These are phyloP conservation scores for Scolopax bukidnonensis DNA, from an alignment of 2,797 vertebrate genomes.

Conservation along the genomic window DNA sequence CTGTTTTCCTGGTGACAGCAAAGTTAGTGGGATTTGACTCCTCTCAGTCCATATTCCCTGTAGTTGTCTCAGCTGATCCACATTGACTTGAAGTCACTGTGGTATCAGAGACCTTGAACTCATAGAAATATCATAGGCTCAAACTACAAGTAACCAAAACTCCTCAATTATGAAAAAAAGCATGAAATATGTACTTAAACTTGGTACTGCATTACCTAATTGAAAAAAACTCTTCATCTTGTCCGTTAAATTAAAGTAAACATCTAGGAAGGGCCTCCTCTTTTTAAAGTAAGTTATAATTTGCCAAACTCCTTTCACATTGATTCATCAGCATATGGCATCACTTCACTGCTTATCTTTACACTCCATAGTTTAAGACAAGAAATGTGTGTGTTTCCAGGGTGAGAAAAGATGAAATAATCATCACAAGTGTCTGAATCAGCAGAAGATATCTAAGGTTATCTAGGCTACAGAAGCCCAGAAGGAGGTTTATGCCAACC, in stretches of 20 bases:
- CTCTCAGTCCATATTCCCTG: too few species aligned
- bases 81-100: not conserved
- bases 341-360: not conserved
- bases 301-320: not conserved
- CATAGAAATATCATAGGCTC: not conserved
- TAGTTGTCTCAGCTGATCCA: too few species aligned
- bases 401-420: not conserved
- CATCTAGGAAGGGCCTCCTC: not conserved
- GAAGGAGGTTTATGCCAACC: not conserved
- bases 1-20: too few species aligned
- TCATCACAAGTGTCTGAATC: not conserved
- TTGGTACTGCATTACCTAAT: not conserved
- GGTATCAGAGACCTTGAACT: not conserved
- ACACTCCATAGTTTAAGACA: not conserved
- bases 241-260: not conserved
- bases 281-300: not conserved
- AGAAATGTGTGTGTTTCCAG: not conserved
- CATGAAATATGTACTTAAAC: not conserved
- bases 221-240: not conserved
- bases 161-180: not conserved
- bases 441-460: constrained; percentile 15
- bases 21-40: too few species aligned
- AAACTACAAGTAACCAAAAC: not conserved
- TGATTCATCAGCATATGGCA: not conserved
- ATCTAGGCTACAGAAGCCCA: not conserved